Conservation (phyloP, 2,113 vertebrate genomes). For the Rana temporaria region DNA sequence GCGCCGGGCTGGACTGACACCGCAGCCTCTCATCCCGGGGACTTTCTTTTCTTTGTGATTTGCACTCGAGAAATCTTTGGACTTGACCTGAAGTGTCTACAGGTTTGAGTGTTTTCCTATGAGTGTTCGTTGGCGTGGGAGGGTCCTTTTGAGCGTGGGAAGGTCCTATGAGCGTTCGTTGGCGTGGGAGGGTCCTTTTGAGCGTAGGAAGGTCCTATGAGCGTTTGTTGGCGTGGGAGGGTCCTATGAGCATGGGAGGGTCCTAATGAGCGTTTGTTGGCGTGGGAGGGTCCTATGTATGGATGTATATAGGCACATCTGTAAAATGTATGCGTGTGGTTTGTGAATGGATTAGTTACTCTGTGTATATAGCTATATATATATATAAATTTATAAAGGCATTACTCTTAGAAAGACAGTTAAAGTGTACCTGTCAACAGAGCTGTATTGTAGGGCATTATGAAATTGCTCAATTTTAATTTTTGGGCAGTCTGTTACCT, state of each 20-base stretch:
- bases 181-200: too few species aligned
- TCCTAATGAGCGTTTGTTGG: not conserved
- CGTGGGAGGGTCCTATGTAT: not conserved
- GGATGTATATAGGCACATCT: not conserved
- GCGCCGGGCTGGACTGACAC: not conserved
- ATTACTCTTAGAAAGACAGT: not conserved
- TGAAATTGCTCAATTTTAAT: too few species aligned
- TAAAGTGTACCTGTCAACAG: not conserved
- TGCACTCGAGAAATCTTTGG: not conserved
- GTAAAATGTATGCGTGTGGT: not conserved
- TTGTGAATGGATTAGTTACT: not conserved
- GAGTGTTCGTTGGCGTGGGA: not conserved
- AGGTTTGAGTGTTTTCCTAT: not conserved
- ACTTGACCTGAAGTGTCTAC: not conserved
- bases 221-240: too few species aligned
- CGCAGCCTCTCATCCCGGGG: not conserved
- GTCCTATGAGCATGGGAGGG: not conserved
- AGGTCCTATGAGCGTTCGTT: too few species aligned
- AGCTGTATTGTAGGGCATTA: too few species aligned
- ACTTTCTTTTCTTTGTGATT: not conserved
- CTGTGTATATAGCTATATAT: slow-evolving; percentile 11
- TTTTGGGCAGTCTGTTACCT: too few species aligned
- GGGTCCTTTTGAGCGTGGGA: too few species aligned
- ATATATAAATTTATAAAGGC: not conserved
- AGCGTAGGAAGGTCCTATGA: too few species aligned